Base-by-base conservation (phyloP, 2,888 invertebrate genomes). In the Hemithea aestivaria region DNA sequence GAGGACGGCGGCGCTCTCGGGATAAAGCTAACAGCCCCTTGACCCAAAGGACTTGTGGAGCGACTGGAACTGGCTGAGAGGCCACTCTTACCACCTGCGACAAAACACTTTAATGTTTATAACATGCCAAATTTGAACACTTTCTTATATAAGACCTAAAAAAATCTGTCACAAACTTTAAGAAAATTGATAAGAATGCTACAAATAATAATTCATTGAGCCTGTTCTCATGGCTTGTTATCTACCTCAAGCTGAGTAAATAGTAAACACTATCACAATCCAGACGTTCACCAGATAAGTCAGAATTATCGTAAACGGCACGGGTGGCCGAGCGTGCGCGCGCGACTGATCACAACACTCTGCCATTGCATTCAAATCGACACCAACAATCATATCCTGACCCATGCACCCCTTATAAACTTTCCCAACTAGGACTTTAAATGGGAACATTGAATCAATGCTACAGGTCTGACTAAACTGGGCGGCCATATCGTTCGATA, bases 51-150 rank as follows among this genome's bases (percentile, higher is more conserved):
- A 73, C 90, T 88, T 57, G 90, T 87, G 20, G 88, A 87, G 57
- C 92, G 75, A 73, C 91, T 90, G 66, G 90, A 89, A 70, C 91
- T 81, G 56, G 91, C 83, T 28, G 88, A 88, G 35, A 87, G 61
- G 22, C 82, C 87, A 50, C 74, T 80, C 58, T 80, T 87, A 30
- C 80, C 76, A 62, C 87, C 85, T 85, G 70, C 38, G 58, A 69
- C 53, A 54, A 53, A 57, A 62, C 53, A 54, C 52, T 39, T 48
- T 34, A 53, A 53, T 42, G 16, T 28, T 16, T 24, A 31, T 45
- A 23, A 45, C 42, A 41, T 24, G 46, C 21, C 9, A 12, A 29
- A 35, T 8, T 22, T 34, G 7, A n/a, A 16, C 16, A 5, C 2
- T 5, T 16, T 16, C 16, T 4, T 4, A 4, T 16, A 4, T 16